Percentiles rank a stretch among this genome's conserved stretches.
Evolutionary conservation across 2,888 invertebrate species (phyloP).

Genomic region (Drosophila meridiana): DNA sequence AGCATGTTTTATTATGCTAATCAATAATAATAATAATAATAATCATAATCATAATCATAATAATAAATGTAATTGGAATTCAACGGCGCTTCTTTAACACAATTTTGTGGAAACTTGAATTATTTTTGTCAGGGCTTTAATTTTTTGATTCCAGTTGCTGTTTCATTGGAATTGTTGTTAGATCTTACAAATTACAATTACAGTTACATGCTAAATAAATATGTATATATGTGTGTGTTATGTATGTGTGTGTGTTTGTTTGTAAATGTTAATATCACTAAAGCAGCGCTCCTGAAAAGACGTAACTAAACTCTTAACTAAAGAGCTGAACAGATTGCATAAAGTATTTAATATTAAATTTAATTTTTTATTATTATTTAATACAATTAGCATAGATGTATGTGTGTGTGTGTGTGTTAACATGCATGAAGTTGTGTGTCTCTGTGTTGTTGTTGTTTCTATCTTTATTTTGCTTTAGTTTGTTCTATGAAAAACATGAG

Average conservation of each 20-base stretch:
- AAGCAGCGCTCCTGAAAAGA: slow-evolving; percentile 74
- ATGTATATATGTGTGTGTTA: slow-evolving; percentile 24
- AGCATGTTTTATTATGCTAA: slow-evolving; percentile 78
- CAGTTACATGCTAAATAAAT: slow-evolving; percentile 65
- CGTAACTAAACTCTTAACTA: slow-evolving; percentile 48
- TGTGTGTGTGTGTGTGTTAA: slow-evolving; percentile 15
- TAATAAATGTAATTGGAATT: slow-evolving; percentile 64
- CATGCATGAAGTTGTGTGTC: slow-evolving; percentile 13
- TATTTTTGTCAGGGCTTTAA: slow-evolving; percentile 18
- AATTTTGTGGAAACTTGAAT: slow-evolving; percentile 42
- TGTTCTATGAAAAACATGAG: slow-evolving; percentile 66
- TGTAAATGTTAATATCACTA: slow-evolving; percentile 79
- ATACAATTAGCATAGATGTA: slow-evolving; percentile 42
- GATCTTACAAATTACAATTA: slow-evolving; percentile 56
- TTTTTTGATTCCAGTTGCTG: slow-evolving; percentile 1
- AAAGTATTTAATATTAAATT: slow-evolving; percentile 27
- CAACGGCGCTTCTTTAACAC: slow-evolving; percentile 44
- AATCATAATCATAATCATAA: slow-evolving; percentile 29
- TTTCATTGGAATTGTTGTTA: slow-evolving; percentile 51
- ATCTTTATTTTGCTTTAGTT: slow-evolving; percentile 16
- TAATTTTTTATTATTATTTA: slow-evolving; percentile 33
- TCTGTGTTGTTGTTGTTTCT: slow-evolving; percentile 9
- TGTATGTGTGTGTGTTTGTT: slow-evolving; percentile 17
- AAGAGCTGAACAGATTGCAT: slow-evolving; percentile 48
- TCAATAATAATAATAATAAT: slow-evolving; percentile 67